Conservation (phyloP, 2,113 vertebrate species). For the Oreamnos americanus region DNA sequence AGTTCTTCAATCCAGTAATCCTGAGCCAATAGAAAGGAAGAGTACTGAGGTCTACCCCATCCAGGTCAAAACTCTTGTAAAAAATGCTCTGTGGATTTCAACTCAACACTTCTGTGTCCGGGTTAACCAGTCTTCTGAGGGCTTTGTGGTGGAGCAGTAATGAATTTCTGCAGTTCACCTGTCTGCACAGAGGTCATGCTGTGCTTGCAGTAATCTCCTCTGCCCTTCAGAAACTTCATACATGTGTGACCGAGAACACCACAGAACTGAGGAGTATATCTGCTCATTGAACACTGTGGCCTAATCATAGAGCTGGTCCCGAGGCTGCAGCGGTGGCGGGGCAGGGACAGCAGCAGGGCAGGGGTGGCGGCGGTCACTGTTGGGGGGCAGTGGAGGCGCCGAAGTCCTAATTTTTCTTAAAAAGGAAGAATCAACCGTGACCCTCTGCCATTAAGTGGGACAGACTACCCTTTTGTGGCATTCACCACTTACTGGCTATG, state of each 20-base stretch:
- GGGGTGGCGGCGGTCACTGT: neutral
- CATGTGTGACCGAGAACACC: neutral
- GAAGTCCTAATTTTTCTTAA: neutral
- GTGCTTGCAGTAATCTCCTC: neutral
- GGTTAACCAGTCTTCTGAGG: neutral
- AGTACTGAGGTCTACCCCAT: neutral
- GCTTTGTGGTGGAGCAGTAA: neutral
- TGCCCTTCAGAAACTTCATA: neutral
- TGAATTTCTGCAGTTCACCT: neutral
- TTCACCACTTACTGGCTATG: neutral
- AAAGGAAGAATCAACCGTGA: neutral
- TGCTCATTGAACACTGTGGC: neutral
- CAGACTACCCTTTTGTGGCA: neutral
- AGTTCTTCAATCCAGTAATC: neutral
- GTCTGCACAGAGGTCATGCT: neutral
- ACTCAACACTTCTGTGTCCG: neutral
- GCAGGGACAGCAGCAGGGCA: neutral
- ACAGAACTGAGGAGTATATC: neutral
- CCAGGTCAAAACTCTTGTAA: neutral
- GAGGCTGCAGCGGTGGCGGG: fast-evolving
- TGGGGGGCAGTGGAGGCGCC: fast-evolving
- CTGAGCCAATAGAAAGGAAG: neutral
- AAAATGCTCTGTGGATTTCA: neutral
- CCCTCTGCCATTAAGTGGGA: neutral
- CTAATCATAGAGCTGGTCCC: neutral